Evolutionary conservation across 2,113 vertebrate genomes (phyloP).

Genomic region (Scomber japonicus): DNA sequence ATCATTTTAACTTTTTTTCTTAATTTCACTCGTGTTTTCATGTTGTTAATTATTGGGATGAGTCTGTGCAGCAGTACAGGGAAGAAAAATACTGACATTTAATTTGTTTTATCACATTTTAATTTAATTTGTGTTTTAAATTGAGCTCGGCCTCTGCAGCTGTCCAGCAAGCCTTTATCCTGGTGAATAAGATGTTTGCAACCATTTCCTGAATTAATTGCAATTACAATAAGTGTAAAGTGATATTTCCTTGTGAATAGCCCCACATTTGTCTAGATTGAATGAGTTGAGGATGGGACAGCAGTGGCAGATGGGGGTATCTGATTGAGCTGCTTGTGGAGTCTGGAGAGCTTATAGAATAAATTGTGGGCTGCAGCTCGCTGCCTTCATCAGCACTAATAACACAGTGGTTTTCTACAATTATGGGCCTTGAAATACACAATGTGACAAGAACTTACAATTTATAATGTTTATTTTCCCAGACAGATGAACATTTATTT

Average conservation of each 20-base stretch:
- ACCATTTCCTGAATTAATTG: constrained; percentile 46
- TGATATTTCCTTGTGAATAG: constrained; percentile 32
- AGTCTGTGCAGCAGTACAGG: constrained; percentile 22
- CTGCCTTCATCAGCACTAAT: constrained; percentile 39
- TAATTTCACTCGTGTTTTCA: constrained; percentile 42
- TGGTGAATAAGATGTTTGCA: constrained; percentile 24
- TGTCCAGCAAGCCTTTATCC: constrained; percentile 16
- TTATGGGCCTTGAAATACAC: constrained; percentile 64
- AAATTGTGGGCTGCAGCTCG: constrained; percentile 54
- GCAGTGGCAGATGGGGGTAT: constrained; percentile 43
- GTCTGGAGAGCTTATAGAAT: constrained; percentile 50
- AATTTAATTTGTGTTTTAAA: constrained; percentile 35
- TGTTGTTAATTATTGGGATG: constrained; percentile 47
- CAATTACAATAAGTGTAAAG: constrained; percentile 33
- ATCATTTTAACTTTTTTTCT: constrained; percentile 60
- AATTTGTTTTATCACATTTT: constrained; percentile 1
- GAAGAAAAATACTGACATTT: constrained; percentile 24
- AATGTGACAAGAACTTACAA: constrained; percentile 47
- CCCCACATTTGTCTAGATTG: constrained; percentile 29
- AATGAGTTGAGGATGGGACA: constrained; percentile 25
- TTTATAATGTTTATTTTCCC: constrained; percentile 60
- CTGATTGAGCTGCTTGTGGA: constrained; percentile 55
- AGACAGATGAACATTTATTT: constrained; percentile 58
- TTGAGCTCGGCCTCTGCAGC: constrained; percentile 12
- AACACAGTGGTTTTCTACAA: constrained; percentile 19